phyloP scores from a whole-genome alignment of 1,140 invertebrate species.

The Drosophila subobscura region DNA sequence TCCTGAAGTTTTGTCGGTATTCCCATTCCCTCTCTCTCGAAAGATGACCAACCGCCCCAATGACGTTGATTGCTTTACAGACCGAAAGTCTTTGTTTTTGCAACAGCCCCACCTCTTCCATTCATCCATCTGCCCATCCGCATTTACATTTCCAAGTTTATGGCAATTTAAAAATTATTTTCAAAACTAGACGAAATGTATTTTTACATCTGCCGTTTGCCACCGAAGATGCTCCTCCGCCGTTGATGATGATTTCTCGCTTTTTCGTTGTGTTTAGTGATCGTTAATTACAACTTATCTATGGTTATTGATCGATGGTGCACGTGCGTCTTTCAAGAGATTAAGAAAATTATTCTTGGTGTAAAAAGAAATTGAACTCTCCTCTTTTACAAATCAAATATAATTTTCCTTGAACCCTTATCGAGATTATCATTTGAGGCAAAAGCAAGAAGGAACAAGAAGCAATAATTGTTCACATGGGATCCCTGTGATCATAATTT shows the following conservation, averaged over 20 bases:
- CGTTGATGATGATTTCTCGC: conserved; percentile 30
- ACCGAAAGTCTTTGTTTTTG: conserved; percentile 30
- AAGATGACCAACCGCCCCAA: conserved; percentile 36
- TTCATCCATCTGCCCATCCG: not conserved
- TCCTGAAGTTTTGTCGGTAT: too few relatives aligned
- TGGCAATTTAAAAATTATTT: conserved; percentile 69
- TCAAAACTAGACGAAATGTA: conserved; percentile 60
- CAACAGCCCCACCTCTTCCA: conserved; percentile 12
- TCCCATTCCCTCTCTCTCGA: too few relatives aligned
- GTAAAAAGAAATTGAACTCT: too few relatives aligned
- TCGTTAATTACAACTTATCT: conserved; percentile 64
- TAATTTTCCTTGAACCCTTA: too few relatives aligned
- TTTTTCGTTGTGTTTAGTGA: conserved; percentile 44
- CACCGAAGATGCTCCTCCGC: conserved; percentile 16
- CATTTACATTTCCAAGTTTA: conserved; percentile 48
- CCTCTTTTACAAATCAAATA: too few relatives aligned
- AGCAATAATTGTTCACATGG: too few relatives aligned
- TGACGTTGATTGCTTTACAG: conserved; percentile 19
- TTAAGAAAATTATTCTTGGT: too few relatives aligned
- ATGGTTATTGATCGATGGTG: conserved; percentile 1
- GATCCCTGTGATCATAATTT: too few relatives aligned
- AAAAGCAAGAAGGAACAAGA: too few relatives aligned
- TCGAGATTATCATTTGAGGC: too few relatives aligned
- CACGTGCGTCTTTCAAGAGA: too few relatives aligned
- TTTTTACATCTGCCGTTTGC: conserved; percentile 55